These are phyloP conservation scores for Canis aureus DNA, from an alignment of 2,113 vertebrate species.

Conservation along the genomic window DNA sequence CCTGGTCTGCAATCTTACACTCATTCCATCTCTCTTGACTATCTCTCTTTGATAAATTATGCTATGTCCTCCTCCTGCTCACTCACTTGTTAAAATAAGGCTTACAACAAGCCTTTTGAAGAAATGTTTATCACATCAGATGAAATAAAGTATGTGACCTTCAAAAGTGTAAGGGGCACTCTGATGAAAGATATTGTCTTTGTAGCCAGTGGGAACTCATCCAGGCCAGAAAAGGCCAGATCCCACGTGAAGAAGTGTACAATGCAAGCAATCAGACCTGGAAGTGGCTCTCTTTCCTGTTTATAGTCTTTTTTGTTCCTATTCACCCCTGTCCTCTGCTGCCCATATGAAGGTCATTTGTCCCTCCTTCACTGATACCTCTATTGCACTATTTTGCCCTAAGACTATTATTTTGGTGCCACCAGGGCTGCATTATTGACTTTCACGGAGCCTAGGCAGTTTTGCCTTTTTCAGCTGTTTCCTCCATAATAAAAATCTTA, in stretches of 20 bases:
- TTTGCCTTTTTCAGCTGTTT: not conserved
- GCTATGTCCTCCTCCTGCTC: not conserved
- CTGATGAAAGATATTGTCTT: not conserved
- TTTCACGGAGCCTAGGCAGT: not conserved
- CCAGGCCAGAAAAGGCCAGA: not conserved
- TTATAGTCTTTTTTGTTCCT: conserved; percentile 24
- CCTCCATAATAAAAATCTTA: not conserved
- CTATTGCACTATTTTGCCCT: not conserved
- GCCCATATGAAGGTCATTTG: rapidly evolving
- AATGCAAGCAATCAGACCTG: conserved; percentile 8
- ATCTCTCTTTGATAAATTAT: not conserved
- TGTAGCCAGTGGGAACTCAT: not conserved
- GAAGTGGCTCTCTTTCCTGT: conserved; percentile 77
- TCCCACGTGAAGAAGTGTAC: not conserved
- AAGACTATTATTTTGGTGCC: not conserved
- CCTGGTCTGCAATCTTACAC: not conserved
- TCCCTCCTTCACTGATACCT: not conserved
- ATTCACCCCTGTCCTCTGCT: not conserved
- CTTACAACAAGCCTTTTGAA: not conserved
- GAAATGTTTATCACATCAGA: not conserved
- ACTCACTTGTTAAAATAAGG: not conserved
- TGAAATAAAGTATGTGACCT: not conserved
- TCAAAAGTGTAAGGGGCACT: not conserved
- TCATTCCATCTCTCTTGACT: not conserved
- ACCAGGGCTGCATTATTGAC: not conserved